Percentiles rank a stretch among this genome's conserved stretches.
Conservation (phyloP, 2,797 vertebrate species). For the Anolis apletophallus region DNA sequence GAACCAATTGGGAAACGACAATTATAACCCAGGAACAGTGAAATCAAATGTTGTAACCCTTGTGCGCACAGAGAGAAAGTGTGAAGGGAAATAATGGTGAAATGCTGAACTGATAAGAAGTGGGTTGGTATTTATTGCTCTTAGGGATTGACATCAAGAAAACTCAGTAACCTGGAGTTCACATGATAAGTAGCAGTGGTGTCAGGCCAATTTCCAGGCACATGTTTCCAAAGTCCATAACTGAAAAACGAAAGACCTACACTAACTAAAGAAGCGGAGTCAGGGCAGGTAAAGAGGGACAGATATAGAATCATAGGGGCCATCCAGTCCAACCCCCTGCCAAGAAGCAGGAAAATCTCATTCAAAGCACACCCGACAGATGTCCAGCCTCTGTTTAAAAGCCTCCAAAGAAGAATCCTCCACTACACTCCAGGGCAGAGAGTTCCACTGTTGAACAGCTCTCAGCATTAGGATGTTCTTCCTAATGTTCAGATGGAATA, state of each 20-base stretch:
- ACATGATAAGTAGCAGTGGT: conserved; percentile 47
- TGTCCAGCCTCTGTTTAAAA: too few relatives aligned
- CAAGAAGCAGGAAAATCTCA: too few relatives aligned
- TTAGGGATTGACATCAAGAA: not conserved
- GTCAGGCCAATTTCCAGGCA: conserved; percentile 57
- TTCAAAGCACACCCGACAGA: too few relatives aligned
- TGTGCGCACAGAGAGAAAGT: not conserved
- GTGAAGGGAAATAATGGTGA: not conserved
- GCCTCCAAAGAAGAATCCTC: too few relatives aligned
- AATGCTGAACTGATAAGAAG: conserved; percentile 9
- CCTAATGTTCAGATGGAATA: too few relatives aligned
- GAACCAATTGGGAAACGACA: too few relatives aligned
- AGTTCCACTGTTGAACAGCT: too few relatives aligned
- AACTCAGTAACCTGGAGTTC: not conserved
- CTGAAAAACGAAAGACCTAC: conserved; percentile 42
- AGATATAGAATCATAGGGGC: not conserved
- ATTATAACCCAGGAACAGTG: too few relatives aligned
- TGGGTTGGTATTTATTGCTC: not conserved
- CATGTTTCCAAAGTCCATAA: conserved; percentile 45
- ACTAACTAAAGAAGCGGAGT: conserved; percentile 52
- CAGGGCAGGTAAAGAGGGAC: too few relatives aligned
- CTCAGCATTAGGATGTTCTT: too few relatives aligned
- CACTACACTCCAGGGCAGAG: too few relatives aligned
- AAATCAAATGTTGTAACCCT: conserved; percentile 4
- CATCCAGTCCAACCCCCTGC: too few relatives aligned